Conservation (phyloP, 2,888 invertebrate genomes). For the Orthosia gracilis region DNA sequence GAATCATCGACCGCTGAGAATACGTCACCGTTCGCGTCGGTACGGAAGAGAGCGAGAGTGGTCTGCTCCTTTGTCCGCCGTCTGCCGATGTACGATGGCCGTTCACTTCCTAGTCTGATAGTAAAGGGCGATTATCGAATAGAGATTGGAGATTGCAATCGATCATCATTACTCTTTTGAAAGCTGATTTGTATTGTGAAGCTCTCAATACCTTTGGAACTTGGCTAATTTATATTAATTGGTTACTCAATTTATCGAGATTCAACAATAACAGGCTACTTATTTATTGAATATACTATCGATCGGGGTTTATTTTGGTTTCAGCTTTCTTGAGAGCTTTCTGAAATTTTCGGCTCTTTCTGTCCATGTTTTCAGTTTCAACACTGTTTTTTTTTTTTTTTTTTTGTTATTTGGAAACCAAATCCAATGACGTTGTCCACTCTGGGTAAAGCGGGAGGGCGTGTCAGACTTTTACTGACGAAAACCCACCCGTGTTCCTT, state of each 20-base stretch:
- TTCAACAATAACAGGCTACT: neutral
- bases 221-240: slow-evolving; percentile 23
- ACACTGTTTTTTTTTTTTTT: too few species aligned
- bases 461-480: too few species aligned
- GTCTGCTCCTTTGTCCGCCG: slow-evolving; percentile 44
- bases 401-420: too few species aligned
- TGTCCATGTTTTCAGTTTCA: neutral
- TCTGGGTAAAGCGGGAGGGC: too few species aligned
- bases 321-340: neutral
- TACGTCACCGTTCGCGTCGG: slow-evolving; percentile 25
- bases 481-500: too few species aligned
- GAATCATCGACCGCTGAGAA: slow-evolving; percentile 35
- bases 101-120: slow-evolving; percentile 60
- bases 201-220: neutral
- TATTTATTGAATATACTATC: neutral
- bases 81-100: slow-evolving; percentile 22
- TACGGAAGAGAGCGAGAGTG: slow-evolving; percentile 48
- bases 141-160: slow-evolving; percentile 36
- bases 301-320: neutral
- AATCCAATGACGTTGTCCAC: too few species aligned
- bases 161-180: slow-evolving; percentile 42
- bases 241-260: neutral
- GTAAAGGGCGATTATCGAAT: slow-evolving; percentile 51
- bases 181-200: slow-evolving; percentile 34
- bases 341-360: too few species aligned